Evolutionary conservation across 2,888 invertebrate genomes (phyloP), one percentile per base, ranked within the genome.

Genomic region (Phyllotreta cruciferae): DNA sequence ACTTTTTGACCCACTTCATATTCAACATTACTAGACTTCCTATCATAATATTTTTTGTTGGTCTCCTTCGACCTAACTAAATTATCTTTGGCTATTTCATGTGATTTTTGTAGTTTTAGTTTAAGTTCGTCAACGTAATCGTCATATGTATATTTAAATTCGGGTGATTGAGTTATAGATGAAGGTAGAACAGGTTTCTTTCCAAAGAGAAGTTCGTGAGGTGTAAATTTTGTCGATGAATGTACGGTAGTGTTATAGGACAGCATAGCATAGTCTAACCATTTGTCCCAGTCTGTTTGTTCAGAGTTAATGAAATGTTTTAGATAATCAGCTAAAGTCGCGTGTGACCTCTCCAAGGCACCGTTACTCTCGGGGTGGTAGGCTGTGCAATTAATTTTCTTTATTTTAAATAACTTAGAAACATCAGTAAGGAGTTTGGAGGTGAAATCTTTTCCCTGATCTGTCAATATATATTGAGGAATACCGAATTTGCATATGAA

Each of bases 281-380:
- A 71, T 8, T 65, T 54, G 39, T 75, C 74, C 73, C 74, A 77
- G 61, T 77, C 71, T 13, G 45, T 37, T 39, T 71, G 71, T 24
- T 71, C 63, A 52, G 66, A 37, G 1, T 60, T 41, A 0, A 76
- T 70, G 50, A 71, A 75, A 56, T 74, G 73, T 6, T 70, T 69
- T 41, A 54, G 49, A 38, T 44, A 55, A 60, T 35, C 69, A 45
- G 44, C 68, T 61, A 41, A 60, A 11, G 64, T 64, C 6, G 56
- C 45, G 63, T 73, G 71, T 34, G 64, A 66, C 4, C 70, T 45
- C 54, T 71, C 73, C 4, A 71, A 56, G 7, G 67, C 45, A 2
- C 70, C 66, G 13, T 73, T 71, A 8, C 68, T 42, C 60, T 66
- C 66, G 1, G 71, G 70, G 36, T 66, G 64, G 53, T 69, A 68